Conservation (phyloP, 2,113 vertebrate species). For the Felis catus region F.catus_Fca126_mat1.0 CM031413.1:29253001-29253500, state of each 20-base stretch:
- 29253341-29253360: neutral
- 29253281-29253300: neutral
- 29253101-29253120: neutral
- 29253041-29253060: neutral
- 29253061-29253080: neutral
- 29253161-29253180: neutral
- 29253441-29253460: neutral
- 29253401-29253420: neutral
- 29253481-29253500: neutral
- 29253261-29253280: neutral
- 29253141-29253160: neutral
- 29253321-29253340: neutral
- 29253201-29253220: neutral
- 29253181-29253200: neutral
- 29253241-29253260: neutral
- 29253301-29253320: neutral
- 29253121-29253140: neutral
- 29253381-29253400: neutral
- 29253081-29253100: neutral
- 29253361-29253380: neutral
- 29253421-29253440: neutral
- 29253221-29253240: neutral
- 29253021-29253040: neutral
- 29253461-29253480: neutral
- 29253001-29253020: accelerated